Percentiles rank a stretch among this genome's conserved stretches.
These are phyloP conservation scores for Andinoacara biseriatus DNA, from an alignment of 2,113 vertebrate species.

Conservation along the genomic window DNA sequence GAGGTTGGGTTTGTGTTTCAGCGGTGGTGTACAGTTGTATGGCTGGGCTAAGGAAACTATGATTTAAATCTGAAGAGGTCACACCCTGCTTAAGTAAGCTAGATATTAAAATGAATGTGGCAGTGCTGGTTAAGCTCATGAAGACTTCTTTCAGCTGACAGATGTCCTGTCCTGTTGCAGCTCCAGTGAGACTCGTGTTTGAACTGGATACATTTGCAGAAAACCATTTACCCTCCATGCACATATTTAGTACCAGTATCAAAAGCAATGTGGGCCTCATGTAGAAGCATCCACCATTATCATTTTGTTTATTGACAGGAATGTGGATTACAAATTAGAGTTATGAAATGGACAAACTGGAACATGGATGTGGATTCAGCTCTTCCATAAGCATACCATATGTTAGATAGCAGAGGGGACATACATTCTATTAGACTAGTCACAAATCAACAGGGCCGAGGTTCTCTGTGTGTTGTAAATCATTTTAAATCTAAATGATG, in stretches of 20 bases:
- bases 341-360: neutral
- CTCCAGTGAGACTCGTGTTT: neutral
- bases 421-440: too few species aligned
- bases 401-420: neutral
- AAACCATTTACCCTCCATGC: too few species aligned
- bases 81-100: neutral
- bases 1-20: neutral
- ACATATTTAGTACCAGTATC: too few species aligned
- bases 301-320: neutral
- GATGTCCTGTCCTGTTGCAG: neutral
- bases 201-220: too few species aligned
- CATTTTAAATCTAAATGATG: neutral
- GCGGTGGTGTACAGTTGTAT: neutral
- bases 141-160: neutral
- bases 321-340: neutral
- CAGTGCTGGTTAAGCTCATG: neutral
- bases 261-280: too few species aligned
- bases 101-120: neutral
- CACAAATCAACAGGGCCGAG: neutral
- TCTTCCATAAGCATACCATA: neutral
- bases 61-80: neutral
- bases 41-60: neutral
- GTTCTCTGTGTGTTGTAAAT: neutral
- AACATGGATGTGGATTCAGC: neutral
- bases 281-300: neutral